phyloP scores from a whole-genome alignment of 2,888 invertebrate species.

The Cheilosia pagana region DNA sequence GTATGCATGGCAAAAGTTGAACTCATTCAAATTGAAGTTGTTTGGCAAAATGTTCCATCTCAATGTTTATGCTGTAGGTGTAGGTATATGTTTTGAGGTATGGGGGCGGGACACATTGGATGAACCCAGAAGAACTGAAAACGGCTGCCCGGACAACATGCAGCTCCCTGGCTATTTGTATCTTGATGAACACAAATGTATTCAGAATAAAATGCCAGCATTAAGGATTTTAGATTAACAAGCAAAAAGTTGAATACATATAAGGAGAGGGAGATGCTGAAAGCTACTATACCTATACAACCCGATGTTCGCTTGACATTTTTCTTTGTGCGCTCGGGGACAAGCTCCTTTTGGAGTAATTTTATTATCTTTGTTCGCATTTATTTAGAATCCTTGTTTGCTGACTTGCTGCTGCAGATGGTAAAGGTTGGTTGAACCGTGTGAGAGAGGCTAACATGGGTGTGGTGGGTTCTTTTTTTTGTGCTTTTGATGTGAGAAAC shows the following conservation, averaged over 20 bases:
- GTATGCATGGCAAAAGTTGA: slow-evolving; percentile 8
- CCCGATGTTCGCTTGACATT: slow-evolving; percentile 32
- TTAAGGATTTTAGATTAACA: slow-evolving; percentile 54
- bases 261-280: slow-evolving; percentile 8
- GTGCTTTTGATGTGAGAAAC: background rate
- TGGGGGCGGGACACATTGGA: slow-evolving; percentile 1
- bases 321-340: slow-evolving; percentile 25
- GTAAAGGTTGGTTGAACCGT: slow-evolving; percentile 18
- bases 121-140: slow-evolving; percentile 5
- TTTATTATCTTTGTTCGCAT: slow-evolving; percentile 39
- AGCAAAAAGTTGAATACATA: slow-evolving; percentile 52
- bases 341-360: slow-evolving; percentile 42
- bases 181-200: slow-evolving; percentile 26
- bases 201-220: slow-evolving; percentile 46
- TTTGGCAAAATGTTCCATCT: slow-evolving; percentile 9
- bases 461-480: background rate
- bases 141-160: slow-evolving; percentile 29
- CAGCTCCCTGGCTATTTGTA: slow-evolving; percentile 29
- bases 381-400: slow-evolving; percentile 29
- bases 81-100: background rate
- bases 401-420: slow-evolving; percentile 3
- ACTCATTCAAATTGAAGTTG: slow-evolving; percentile 37
- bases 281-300: background rate
- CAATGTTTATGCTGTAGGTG: slow-evolving; percentile 25
- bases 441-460: background rate